These are phyloP conservation scores for Pyxicephalus adspersus DNA, from an alignment of 2,113 vertebrate species.

Conservation along the genomic window DNA sequence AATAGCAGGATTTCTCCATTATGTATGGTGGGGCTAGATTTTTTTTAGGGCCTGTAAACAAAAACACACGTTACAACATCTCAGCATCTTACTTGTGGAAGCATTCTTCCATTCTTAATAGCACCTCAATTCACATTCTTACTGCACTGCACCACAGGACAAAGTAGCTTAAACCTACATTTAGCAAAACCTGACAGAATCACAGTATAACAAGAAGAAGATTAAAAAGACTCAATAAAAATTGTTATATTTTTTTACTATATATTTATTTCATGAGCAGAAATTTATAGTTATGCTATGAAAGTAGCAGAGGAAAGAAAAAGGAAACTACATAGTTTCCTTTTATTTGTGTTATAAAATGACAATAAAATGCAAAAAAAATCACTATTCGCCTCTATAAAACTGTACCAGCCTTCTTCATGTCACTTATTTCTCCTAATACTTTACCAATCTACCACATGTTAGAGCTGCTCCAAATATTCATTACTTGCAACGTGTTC, in stretches of 20 bases:
- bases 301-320: background rate
- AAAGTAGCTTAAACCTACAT: no score
- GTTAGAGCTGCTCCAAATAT: background rate
- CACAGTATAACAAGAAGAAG: background rate
- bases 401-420: background rate
- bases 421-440: background rate
- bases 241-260: background rate
- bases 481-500: conserved; percentile 18
- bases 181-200: background rate
- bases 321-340: background rate
- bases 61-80: no score
- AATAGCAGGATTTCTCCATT: no score
- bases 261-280: background rate
- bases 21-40: no score
- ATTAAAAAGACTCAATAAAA: background rate
- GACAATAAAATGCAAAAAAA: background rate
- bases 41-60: no score
- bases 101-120: no score
- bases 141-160: no score
- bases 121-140: no score
- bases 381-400: background rate
- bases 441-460: background rate
- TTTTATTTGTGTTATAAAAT: background rate
- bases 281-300: background rate
- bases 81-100: no score